These are phyloP conservation scores for Carassius carassius DNA, from an alignment of 2,113 vertebrate species.

Conservation along the genomic window DNA sequence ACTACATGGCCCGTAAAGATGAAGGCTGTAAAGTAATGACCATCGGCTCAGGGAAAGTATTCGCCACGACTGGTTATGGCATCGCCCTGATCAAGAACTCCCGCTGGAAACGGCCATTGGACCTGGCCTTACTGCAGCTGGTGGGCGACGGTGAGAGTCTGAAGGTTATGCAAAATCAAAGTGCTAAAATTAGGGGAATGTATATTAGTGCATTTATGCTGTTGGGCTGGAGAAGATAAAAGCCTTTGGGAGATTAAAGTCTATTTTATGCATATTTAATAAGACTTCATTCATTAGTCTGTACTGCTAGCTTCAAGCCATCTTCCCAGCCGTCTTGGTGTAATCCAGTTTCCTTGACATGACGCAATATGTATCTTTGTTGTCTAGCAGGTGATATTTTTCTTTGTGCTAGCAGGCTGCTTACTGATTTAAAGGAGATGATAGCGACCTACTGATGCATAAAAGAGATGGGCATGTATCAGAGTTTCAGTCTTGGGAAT, in stretches of 20 bases:
- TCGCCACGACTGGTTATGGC: slow-evolving; percentile 92
- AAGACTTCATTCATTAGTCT: slow-evolving; percentile 27
- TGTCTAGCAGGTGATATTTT: slow-evolving; percentile 33
- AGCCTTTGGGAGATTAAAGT: slow-evolving; percentile 36
- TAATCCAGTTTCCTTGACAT: slow-evolving; percentile 18
- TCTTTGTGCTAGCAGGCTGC: slow-evolving; percentile 16
- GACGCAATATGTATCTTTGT: slow-evolving; percentile 24
- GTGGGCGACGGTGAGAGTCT: slow-evolving; percentile 86
- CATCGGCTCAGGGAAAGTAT: slow-evolving; percentile 92
- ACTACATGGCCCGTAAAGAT: slow-evolving; percentile 94
- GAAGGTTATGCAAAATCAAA: neutral
- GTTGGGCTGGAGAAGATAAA: slow-evolving; percentile 49
- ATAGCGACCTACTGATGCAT: slow-evolving; percentile 8
- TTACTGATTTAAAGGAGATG: slow-evolving; percentile 34
- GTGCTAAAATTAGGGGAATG: neutral
- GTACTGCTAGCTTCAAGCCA: slow-evolving; percentile 1
- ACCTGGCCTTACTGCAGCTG: slow-evolving; percentile 90
- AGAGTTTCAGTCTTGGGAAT: slow-evolving; percentile 20
- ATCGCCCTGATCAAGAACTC: slow-evolving; percentile 93
- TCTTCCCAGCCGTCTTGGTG: neutral
- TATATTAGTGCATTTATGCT: slow-evolving; percentile 6
- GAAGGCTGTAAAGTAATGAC: slow-evolving; percentile 95
- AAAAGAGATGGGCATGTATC: slow-evolving; percentile 28
- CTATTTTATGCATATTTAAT: slow-evolving; percentile 31
- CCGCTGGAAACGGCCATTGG: slow-evolving; percentile 90